phyloP scores from a whole-genome alignment of 2,113 vertebrate genomes.

The Cryptomyrus ogoouensis region DNA sequence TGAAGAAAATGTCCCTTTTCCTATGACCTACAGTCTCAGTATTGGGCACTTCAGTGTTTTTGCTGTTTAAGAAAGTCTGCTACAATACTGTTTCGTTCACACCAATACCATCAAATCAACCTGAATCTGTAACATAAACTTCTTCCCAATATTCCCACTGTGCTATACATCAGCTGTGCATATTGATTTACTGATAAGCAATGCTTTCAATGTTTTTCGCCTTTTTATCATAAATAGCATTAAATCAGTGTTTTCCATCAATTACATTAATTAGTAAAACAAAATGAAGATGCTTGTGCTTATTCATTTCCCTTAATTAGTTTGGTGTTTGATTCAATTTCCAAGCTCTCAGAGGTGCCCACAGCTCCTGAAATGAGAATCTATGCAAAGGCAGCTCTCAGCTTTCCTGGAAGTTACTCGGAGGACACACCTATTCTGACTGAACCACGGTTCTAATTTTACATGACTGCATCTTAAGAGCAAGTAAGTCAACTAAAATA shows the following conservation, averaged over 20 bases:
- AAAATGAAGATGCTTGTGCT: not conserved
- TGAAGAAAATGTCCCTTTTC: not conserved
- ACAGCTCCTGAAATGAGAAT: not conserved
- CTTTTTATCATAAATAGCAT: not conserved
- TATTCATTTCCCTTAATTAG: not conserved
- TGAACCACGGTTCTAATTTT: not conserved
- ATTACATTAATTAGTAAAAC: not conserved
- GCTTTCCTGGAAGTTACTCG: not conserved
- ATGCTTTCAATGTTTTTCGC: not conserved
- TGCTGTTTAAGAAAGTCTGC: not conserved
- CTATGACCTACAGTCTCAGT: not conserved
- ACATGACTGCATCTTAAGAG: conserved; percentile 8
- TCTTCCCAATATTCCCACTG: not conserved
- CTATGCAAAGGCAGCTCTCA: not conserved
- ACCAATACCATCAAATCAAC: not conserved
- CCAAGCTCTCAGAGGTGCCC: not conserved
- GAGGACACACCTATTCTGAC: conserved; percentile 15
- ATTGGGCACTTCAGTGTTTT: not conserved
- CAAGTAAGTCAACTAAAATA: not conserved
- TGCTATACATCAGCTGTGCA: not conserved
- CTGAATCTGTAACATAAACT: not conserved
- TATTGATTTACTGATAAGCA: not conserved
- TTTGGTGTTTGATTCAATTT: conserved; percentile 12
- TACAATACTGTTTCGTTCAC: not conserved
- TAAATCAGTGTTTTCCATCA: not conserved